These are phyloP conservation scores for Bungarus multicinctus DNA, from an alignment of 2,113 vertebrate genomes.

Conservation along the genomic window DNA sequence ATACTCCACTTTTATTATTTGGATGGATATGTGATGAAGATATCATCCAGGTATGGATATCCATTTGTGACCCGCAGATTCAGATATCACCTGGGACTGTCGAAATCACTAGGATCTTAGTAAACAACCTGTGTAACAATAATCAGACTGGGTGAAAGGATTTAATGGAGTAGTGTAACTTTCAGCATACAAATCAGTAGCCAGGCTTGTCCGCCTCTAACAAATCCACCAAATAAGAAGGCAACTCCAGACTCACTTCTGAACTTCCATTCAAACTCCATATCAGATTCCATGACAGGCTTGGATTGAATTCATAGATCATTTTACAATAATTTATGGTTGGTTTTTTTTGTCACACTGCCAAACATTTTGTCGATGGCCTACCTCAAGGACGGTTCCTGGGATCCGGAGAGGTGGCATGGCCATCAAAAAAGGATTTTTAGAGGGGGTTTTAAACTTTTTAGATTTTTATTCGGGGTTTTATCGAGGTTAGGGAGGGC, in stretches of 20 bases:
- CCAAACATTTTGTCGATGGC: too few relatives aligned
- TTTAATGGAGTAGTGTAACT: neutral
- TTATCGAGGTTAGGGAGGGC: too few relatives aligned
- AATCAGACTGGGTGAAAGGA: neutral
- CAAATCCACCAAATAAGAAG: neutral
- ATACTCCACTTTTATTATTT: neutral
- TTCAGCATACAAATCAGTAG: neutral
- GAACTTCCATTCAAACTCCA: neutral
- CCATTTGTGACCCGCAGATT: neutral
- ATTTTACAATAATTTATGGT: neutral
- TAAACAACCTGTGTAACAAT: neutral
- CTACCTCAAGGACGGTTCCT: too few relatives aligned
- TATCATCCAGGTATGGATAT: neutral
- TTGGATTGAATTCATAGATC: neutral
- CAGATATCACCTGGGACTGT: neutral
- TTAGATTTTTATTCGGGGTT: too few relatives aligned
- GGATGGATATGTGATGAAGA: neutral
- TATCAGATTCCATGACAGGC: neutral
- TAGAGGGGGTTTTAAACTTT: too few relatives aligned
- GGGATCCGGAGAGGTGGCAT: too few relatives aligned
- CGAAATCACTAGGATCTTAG: neutral
- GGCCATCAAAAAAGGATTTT: too few relatives aligned
- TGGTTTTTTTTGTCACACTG: too few relatives aligned
- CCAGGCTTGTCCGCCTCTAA: neutral
- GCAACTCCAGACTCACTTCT: neutral